Evolutionary conservation across 2,888 invertebrate species (phyloP).

Genomic region (Epinotia bilunana): DNA sequence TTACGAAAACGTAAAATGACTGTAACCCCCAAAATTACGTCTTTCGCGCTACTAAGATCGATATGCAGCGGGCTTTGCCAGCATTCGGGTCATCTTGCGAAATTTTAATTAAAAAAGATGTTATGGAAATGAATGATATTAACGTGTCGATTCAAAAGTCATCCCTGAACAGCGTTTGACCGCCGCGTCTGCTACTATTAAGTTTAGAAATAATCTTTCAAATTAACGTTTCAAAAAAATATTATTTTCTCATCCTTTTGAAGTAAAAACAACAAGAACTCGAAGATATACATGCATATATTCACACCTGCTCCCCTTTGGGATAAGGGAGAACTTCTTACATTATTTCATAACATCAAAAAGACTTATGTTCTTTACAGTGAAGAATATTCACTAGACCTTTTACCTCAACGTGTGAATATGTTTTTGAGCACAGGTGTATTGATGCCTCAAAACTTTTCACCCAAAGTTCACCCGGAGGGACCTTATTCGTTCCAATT

Average conservation of each 20-base stretch:
- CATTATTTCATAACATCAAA: background rate
- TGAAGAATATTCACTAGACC: background rate
- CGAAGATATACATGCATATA: background rate
- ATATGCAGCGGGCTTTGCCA: too few relatives aligned
- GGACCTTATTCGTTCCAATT: background rate
- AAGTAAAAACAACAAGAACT: slow-evolving; percentile 3
- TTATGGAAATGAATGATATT: too few relatives aligned
- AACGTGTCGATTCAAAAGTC: too few relatives aligned
- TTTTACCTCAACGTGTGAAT: background rate
- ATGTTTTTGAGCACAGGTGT: background rate
- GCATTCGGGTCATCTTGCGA: too few relatives aligned
- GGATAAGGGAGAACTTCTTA: slow-evolving; percentile 5
- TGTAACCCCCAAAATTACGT: too few relatives aligned
- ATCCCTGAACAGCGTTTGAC: too few relatives aligned
- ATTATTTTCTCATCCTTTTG: background rate
- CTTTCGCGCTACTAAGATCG: too few relatives aligned
- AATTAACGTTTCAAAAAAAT: background rate
- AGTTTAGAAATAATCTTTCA: background rate
- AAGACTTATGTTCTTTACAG: background rate
- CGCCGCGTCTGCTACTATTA: background rate
- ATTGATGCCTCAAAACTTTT: slow-evolving; percentile 8
- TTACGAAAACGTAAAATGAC: too few relatives aligned
- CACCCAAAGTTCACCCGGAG: background rate
- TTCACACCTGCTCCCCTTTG: slow-evolving; percentile 8
- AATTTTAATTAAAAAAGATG: too few relatives aligned